These are phyloP conservation scores for Erebia palarica DNA, from an alignment of 2,888 invertebrate species.

Conservation along the genomic window DNA sequence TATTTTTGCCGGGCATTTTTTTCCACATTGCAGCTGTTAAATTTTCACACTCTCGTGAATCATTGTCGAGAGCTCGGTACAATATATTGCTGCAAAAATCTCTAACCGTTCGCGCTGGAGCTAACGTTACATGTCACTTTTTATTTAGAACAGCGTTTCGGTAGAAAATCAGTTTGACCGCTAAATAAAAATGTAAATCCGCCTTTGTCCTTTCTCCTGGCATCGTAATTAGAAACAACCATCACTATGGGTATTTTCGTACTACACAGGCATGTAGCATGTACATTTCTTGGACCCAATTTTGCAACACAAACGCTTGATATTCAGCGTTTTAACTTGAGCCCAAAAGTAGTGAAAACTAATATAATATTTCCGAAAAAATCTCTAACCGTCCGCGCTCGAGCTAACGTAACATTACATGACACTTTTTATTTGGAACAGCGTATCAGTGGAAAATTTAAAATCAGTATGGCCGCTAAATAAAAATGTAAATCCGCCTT, in stretches of 20 bases:
- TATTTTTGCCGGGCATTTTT: background rate
- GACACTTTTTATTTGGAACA: conserved; percentile 22
- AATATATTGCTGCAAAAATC: background rate
- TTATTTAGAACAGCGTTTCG: conserved; percentile 19
- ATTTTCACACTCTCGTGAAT: background rate
- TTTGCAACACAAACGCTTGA: conserved; percentile 74
- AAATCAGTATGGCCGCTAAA: conserved; percentile 43
- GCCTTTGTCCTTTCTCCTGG: conserved; percentile 53
- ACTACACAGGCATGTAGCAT: background rate
- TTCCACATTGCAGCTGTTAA: background rate
- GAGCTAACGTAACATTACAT: background rate
- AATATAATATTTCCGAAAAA: background rate
- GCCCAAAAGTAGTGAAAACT: conserved; percentile 46
- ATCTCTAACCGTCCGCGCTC: background rate
- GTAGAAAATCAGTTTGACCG: conserved; percentile 23
- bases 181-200: conserved; percentile 73
- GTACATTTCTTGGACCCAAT: conserved; percentile 49
- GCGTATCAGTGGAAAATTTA: conserved; percentile 19
- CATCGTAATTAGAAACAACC: conserved; percentile 58
- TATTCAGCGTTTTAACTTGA: conserved; percentile 55
- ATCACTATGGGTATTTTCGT: conserved; percentile 30
- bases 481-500: conserved; percentile 74
- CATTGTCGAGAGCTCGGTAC: background rate
- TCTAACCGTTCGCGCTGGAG: too few species aligned
- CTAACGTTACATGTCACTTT: conserved; percentile 15